Base-by-base conservation (phyloP, 2,797 vertebrate genomes). In the Poecilia gillii region DNA sequence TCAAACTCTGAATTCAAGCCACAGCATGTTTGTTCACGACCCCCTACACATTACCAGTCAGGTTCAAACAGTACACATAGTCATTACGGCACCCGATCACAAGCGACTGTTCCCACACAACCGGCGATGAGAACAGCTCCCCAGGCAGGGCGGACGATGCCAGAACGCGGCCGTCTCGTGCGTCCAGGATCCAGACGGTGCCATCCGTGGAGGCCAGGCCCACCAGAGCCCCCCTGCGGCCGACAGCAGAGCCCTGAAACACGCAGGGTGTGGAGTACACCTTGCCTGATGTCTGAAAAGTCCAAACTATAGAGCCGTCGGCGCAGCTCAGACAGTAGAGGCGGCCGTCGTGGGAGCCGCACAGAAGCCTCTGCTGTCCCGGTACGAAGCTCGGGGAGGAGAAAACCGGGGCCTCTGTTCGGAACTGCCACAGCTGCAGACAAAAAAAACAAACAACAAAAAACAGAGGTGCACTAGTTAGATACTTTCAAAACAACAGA, bases 61-160 rank as follows among this genome's bases (percentile, higher is more conserved):
- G 88, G 86, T 97, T 96, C 57, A 99, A 90, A 93, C 97, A 98
- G 88, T 99, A 99, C 86, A 99, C 93, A 72, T 94, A 96, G 94
- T 99, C 96, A 87, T 99, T 97, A 85, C 99, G 97, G 91, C 99
- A 99, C 28, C 98, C 98, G 66, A 99, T 93, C 62, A 98, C 78
- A 0, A 99, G 90, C 41, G 85, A 93, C 36, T 90, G 91, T 72
- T 91, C 93, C 92, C 96, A 97, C 74, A 97, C 92, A 33, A 98
- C 90, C 0, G 97, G 98, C 18, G 99, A 99, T 46, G 99, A 99
- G 85, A 99, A 99, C 36, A 98, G 92, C 84, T 99, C 96, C 62
- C 99, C 98, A 0, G 97, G 96, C 39, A 99, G 96, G 31, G 89
- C 74, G 39, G 93, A 76, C 0, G 89, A 89, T 28, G 93, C 90